These are phyloP conservation scores for Tyria jacobaeae DNA, from an alignment of 2,888 invertebrate genomes.

Conservation along the genomic window DNA sequence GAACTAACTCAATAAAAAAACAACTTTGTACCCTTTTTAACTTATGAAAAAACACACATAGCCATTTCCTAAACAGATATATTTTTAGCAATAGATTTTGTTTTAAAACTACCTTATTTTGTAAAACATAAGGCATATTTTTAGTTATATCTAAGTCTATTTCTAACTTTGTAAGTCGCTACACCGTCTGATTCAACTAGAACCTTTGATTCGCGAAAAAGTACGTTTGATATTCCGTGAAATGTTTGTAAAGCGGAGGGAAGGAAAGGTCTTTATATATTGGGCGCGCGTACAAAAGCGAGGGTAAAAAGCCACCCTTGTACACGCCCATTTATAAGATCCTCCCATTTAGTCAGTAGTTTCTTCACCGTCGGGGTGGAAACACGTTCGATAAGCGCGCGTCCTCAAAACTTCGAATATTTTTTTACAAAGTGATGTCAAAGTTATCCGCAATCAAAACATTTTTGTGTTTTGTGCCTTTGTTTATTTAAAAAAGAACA, in stretches of 20 bases:
- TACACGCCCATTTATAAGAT: slow-evolving; percentile 74
- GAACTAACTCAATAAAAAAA: slow-evolving; percentile 58
- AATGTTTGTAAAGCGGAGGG: slow-evolving; percentile 37
- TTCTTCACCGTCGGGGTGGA: slow-evolving; percentile 49
- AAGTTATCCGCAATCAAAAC: slow-evolving; percentile 21
- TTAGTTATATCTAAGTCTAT: slow-evolving; percentile 23
- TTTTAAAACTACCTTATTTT: slow-evolving; percentile 32
- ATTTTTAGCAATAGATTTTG: slow-evolving; percentile 26
- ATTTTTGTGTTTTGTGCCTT: slow-evolving; percentile 36
- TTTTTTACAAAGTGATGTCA: slow-evolving; percentile 34
- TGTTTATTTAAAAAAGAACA: slow-evolving; percentile 39
- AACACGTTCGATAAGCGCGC: slow-evolving; percentile 51
- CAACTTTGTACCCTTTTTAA: slow-evolving; percentile 58
- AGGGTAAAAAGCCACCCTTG: slow-evolving; percentile 77
- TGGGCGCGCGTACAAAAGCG: slow-evolving; percentile 72
- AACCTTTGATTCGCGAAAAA: slow-evolving; percentile 35
- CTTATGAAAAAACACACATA: slow-evolving; percentile 57
- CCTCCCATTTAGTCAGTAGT: slow-evolving; percentile 76
- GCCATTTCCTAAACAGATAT: slow-evolving; percentile 40
- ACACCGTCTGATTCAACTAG: slow-evolving; percentile 55
- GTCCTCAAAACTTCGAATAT: slow-evolving; percentile 14
- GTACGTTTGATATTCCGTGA: slow-evolving; percentile 7
- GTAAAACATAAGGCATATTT: slow-evolving; percentile 33
- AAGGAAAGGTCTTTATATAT: slow-evolving; percentile 55
- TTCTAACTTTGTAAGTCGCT: slow-evolving; percentile 60